These are phyloP conservation scores for Chondrilla cf. caribensis DNA, from an alignment of 37 sponge, comb jelly and placozoan species.

Conservation along the genomic window DNA sequence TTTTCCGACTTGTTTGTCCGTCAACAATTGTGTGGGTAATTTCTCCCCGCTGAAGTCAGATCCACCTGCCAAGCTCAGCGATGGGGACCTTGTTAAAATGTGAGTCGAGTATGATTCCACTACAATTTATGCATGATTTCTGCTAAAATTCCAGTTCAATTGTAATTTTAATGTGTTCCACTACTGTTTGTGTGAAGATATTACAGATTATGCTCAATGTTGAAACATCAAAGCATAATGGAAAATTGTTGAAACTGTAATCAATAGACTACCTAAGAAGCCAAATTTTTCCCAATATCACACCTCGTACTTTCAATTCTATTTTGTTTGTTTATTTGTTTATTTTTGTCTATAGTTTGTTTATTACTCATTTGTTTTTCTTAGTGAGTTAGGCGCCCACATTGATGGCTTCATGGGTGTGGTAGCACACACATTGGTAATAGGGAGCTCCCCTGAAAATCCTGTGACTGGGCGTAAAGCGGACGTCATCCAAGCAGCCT, in stretches of 20 bases:
- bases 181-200: not conserved
- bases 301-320: not conserved
- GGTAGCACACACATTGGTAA: slow-evolving; percentile 82
- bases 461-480: slow-evolving; percentile 84
- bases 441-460: slow-evolving; percentile 83
- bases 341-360: too few relatives aligned
- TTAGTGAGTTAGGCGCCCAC: slow-evolving; percentile 84
- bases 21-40: slow-evolving; percentile 91
- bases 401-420: slow-evolving; percentile 93
- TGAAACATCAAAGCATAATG: too few relatives aligned
- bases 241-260: too few relatives aligned
- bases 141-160: too few relatives aligned
- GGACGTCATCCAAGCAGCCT: slow-evolving; percentile 88
- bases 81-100: slow-evolving; percentile 93
- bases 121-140: too few relatives aligned
- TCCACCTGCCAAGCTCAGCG: slow-evolving; percentile 57
- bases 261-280: too few relatives aligned
- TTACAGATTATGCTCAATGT: not conserved
- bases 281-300: too few relatives aligned
- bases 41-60: slow-evolving; percentile 87
- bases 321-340: too few relatives aligned
- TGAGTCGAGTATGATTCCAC: too few relatives aligned
- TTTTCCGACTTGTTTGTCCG: slow-evolving; percentile 94
- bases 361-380: not conserved
- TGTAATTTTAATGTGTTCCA: not conserved